These are phyloP conservation scores for Sphaerophoria rueppellii DNA, from an alignment of 2,888 invertebrate species.

Conservation along the genomic window DNA sequence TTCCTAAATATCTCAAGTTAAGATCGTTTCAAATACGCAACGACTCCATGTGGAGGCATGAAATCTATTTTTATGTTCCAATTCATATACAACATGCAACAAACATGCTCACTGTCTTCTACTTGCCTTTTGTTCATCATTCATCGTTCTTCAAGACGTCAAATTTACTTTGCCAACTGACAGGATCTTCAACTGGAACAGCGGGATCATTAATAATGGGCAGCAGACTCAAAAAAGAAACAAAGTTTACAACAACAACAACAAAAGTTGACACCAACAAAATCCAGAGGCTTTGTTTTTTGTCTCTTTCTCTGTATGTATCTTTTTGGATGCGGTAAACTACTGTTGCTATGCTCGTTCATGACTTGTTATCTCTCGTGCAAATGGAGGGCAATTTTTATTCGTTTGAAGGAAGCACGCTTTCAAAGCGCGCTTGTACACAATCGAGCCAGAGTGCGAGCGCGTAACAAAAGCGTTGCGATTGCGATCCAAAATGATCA, in stretches of 20 bases:
- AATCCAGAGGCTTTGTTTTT: constrained; percentile 35
- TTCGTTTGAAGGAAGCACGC: constrained; percentile 41
- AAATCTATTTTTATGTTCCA: constrained; percentile 62
- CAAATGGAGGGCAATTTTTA: constrained; percentile 62
- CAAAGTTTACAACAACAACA: background rate
- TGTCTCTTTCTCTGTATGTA: background rate
- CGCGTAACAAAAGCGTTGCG: constrained; percentile 37
- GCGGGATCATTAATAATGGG: constrained; percentile 52
- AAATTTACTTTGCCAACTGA: constrained; percentile 54
- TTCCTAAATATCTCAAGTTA: background rate
- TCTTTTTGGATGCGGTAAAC: background rate
- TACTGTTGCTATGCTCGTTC: constrained; percentile 21
- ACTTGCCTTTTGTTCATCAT: constrained; percentile 46
- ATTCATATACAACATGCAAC: constrained; percentile 47
- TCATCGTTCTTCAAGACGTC: constrained; percentile 58
- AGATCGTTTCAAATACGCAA: background rate
- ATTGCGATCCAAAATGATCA: constrained; percentile 61
- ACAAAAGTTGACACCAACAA: background rate
- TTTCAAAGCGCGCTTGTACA: constrained; percentile 32
- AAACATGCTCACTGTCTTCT: constrained; percentile 53
- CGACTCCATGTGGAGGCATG: constrained; percentile 32
- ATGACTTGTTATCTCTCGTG: constrained; percentile 38
- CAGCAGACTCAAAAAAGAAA: constrained; percentile 20
- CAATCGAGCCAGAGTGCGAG: background rate
- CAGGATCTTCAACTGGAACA: constrained; percentile 45